phyloP scores from a whole-genome alignment of 2,113 vertebrate species.

The Oreotrochilus melanogaster region DNA sequence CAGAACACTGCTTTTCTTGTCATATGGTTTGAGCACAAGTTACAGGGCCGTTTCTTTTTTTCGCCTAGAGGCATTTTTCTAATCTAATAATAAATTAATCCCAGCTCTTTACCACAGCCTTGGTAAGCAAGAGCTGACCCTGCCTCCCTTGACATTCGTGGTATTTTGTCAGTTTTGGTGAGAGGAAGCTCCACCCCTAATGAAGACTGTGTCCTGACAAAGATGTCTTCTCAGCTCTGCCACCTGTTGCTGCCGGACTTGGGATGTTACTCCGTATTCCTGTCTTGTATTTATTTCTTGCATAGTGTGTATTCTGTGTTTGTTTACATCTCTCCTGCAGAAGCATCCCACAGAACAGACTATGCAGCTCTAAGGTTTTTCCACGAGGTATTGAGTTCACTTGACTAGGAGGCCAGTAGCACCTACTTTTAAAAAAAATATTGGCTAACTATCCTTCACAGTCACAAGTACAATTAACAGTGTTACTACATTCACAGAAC shows the following conservation, averaged over 20 bases:
- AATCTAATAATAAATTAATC: background rate
- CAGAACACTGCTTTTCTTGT: background rate
- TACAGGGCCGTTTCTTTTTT: background rate
- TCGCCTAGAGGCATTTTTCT: background rate
- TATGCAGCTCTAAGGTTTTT: rapidly evolving
- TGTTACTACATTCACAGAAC: background rate
- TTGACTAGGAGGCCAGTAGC: background rate
- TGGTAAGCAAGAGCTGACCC: background rate
- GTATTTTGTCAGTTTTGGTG: background rate
- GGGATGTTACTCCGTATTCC: background rate
- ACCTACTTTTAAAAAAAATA: background rate
- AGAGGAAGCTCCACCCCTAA: background rate
- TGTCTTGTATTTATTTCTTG: background rate
- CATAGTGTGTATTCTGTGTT: background rate
- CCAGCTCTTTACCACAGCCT: background rate
- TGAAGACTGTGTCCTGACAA: background rate
- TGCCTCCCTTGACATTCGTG: background rate
- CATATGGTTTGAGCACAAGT: background rate
- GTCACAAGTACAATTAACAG: background rate
- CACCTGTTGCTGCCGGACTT: background rate
- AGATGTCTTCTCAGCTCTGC: background rate
- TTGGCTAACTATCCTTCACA: background rate
- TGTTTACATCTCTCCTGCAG: background rate
- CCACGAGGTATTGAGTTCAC: background rate
- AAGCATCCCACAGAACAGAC: background rate